Evolutionary conservation across 1,140 invertebrate species (phyloP).

Genomic region (Ganaspis sp.): DNA sequence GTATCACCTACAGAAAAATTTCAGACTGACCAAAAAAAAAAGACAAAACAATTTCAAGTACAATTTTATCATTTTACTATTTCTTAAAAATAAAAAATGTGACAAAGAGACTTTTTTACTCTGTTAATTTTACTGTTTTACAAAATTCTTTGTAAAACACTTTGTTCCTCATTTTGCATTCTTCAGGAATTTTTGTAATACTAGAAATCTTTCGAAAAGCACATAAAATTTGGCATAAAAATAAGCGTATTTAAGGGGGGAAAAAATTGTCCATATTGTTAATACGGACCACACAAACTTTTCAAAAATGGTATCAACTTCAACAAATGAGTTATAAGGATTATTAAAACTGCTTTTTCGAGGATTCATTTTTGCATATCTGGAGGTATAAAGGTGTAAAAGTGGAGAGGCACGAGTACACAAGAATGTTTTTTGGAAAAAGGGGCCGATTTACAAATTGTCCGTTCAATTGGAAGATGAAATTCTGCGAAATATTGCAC

Average conservation of each 20-base stretch:
- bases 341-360: too few relatives aligned
- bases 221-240: not conserved
- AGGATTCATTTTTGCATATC: not conserved
- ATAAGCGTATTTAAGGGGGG: not conserved
- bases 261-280: not conserved
- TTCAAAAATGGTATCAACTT: not conserved
- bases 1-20: too few relatives aligned
- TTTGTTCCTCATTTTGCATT: too few relatives aligned
- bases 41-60: too few relatives aligned
- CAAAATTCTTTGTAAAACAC: too few relatives aligned
- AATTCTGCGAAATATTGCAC: not conserved
- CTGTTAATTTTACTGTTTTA: too few relatives aligned
- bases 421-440: slow-evolving; percentile 26
- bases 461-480: not conserved
- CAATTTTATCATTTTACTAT: too few relatives aligned
- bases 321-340: too few relatives aligned
- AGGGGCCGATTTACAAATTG: not conserved
- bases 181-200: too few relatives aligned
- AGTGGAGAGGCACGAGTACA: slow-evolving; percentile 52
- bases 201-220: not conserved
- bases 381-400: slow-evolving; percentile 56
- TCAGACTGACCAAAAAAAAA: too few relatives aligned
- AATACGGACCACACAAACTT: not conserved
- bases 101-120: too few relatives aligned
- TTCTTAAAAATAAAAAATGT: too few relatives aligned